phyloP scores from a whole-genome alignment of 2,888 invertebrate species.

The Litoditis marina region DNA sequence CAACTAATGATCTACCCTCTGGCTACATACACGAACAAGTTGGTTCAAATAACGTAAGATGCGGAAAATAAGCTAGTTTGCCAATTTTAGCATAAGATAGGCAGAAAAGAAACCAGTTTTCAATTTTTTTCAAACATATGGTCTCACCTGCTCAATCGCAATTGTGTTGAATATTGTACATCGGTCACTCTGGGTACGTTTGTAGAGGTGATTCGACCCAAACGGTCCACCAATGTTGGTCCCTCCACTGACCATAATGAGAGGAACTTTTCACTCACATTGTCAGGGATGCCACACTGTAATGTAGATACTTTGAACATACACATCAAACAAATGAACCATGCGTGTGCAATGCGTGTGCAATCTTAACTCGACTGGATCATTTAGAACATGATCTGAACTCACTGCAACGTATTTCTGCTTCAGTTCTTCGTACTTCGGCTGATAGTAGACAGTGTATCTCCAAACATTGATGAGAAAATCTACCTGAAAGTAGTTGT shows the following conservation, averaged over 20 bases:
- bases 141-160: not conserved
- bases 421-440: slow-evolving; percentile 8
- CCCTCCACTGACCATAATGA: slow-evolving; percentile 5
- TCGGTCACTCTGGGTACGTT: not conserved
- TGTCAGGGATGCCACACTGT: not conserved
- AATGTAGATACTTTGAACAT: not conserved
- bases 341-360: no score
- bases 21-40: no score
- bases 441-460: slow-evolving; percentile 11
- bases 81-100: no score
- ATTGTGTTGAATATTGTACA: slow-evolving; percentile 9
- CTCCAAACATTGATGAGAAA: slow-evolving; percentile 7
- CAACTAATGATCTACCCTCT: no score
- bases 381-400: no score
- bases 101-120: no score
- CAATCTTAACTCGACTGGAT: no score
- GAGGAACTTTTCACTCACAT: not conserved
- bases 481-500: not conserved
- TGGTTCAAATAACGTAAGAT: no score
- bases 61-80: no score
- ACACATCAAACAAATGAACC: not conserved
- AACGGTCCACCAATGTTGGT: slow-evolving; percentile 1
- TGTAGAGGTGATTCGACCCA: not conserved
- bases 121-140: no score
- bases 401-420: not conserved